phyloP scores from a whole-genome alignment of 2,113 vertebrate species.

The Bucco capensis region DNA sequence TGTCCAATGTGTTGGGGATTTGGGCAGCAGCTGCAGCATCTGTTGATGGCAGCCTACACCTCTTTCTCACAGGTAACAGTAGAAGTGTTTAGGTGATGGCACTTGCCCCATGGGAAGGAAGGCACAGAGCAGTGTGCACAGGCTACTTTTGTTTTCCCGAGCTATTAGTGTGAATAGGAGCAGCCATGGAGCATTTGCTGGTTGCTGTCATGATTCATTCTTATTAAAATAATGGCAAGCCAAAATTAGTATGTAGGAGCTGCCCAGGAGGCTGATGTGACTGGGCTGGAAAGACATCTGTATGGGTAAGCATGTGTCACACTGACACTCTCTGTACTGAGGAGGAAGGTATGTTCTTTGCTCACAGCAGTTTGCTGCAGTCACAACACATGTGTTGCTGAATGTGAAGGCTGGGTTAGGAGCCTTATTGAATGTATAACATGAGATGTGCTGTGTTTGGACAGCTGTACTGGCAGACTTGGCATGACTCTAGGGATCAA shows the following conservation, averaged over 20 bases:
- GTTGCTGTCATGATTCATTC: background rate
- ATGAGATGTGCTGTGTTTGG: background rate
- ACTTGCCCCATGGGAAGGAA: background rate
- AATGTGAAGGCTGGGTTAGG: background rate
- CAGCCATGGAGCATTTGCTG: background rate
- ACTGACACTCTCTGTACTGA: rapidly evolving
- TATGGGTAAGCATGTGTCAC: rapidly evolving
- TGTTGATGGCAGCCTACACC: background rate
- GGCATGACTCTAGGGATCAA: background rate
- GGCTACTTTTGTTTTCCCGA: background rate
- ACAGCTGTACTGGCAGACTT: background rate
- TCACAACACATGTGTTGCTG: background rate
- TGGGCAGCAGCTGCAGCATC: background rate
- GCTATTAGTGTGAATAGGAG: background rate
- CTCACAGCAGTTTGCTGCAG: background rate
- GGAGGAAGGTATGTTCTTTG: background rate
- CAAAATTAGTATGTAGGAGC: slow-evolving; percentile 6
- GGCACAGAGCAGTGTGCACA: background rate
- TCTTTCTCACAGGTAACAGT: background rate
- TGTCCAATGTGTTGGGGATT: background rate
- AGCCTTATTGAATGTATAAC: background rate
- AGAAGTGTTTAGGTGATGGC: background rate
- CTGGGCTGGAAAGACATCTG: background rate
- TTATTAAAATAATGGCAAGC: background rate
- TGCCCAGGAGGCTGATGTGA: slow-evolving; percentile 16